Base-by-base conservation (phyloP, 2,797 vertebrate species). In the Lithobates sylvaticus region DNA sequence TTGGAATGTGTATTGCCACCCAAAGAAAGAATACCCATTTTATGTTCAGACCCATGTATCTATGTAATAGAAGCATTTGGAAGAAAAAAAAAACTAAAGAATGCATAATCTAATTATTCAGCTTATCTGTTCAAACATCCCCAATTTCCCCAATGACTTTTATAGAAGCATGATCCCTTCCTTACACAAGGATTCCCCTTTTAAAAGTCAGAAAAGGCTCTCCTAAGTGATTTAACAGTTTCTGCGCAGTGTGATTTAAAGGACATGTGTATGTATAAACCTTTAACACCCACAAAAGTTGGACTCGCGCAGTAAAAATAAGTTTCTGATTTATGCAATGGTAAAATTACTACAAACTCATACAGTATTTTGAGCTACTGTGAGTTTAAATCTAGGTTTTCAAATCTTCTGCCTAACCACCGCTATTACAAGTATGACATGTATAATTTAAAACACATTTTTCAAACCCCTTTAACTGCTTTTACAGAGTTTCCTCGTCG, bases 361-460 rank as follows among this genome's bases (percentile, higher is more conserved):
- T 39, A 29, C 76, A 75, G 87, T 87, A 67, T 90, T 70, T 79
- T 54, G 68, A 90, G 70, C 84, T 84, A 85, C 74, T 88, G 72
- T 88, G 77, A 34, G 10, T 75, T 73, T 54, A 76, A 87, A 89
- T 82, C 78, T 85, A 87, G 88, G 87, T 89, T 88, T 88, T 83
- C 85, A 87, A 80, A 71, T 90, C 88, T 87, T 91, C 79, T 83
- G 88, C 83, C 76, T 90, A 89, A 75, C 67, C 86, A 85, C 70
- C 78, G 88, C 89, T 89, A 91, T 84, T 61, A 90, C 74, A 90
- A 89, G 81, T 88, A 90, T 21, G 73, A 91, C 91, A 88, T 76
- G 50, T 84, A 84, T 92, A 91, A 92, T 92, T 90, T 88, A 90
- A 92, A 92, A 87, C 91, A 90, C 34, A 91, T 90, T 92, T 89